These are phyloP conservation scores for Drosophila nigritarsus DNA, from an alignment of 2,888 invertebrate genomes.

Conservation along the genomic window DNA sequence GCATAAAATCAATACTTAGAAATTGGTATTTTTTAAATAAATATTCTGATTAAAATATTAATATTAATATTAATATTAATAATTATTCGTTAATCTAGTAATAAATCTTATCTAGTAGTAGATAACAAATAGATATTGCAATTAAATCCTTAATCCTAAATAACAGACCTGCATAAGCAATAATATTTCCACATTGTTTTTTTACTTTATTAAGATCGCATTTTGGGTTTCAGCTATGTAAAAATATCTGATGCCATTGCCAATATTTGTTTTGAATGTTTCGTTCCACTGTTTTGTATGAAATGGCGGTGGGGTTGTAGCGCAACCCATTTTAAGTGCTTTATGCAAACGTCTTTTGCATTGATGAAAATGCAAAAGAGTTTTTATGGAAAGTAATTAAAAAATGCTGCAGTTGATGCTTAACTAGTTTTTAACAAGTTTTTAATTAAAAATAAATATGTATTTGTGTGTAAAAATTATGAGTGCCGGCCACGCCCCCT, in stretches of 20 bases:
- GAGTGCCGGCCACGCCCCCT: constrained; percentile 45
- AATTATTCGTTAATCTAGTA: not conserved
- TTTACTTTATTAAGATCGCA: not conserved
- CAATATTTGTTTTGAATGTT: not conserved
- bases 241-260: not conserved
- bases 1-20: not conserved
- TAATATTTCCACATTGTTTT: not conserved
- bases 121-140: not conserved
- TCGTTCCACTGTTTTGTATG: constrained; percentile 39
- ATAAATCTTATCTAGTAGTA: not conserved
- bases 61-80: not conserved
- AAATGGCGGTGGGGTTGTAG: constrained; percentile 27
- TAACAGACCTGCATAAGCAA: not conserved
- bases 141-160: not conserved
- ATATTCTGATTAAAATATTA: not conserved
- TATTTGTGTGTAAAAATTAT: constrained; percentile 79
- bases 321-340: constrained; percentile 57
- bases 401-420: constrained; percentile 79
- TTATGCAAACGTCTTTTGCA: constrained; percentile 80
- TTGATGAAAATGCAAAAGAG: constrained; percentile 72
- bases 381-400: constrained; percentile 77
- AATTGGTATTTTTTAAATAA: not conserved
- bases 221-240: too few species aligned
- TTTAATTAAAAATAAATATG: constrained; percentile 81
- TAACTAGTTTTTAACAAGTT: constrained; percentile 81